phyloP scores from a whole-genome alignment of 2,113 vertebrate genomes.

The Fregata magnificens region DNA sequence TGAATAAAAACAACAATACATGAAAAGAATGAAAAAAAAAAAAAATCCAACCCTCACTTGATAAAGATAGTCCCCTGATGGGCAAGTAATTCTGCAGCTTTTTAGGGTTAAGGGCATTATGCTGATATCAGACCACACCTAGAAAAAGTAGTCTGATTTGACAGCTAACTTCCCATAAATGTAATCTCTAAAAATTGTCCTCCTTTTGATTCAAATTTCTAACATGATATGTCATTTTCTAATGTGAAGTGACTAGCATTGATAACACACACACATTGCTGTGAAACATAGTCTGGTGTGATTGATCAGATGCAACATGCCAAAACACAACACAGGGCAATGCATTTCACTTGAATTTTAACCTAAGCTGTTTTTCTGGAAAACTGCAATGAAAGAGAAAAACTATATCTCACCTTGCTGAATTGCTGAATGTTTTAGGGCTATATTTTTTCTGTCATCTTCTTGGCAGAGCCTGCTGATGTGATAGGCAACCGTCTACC shows the following conservation, averaged over 20 bases:
- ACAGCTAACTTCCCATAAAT: not conserved
- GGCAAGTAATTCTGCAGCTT: not conserved
- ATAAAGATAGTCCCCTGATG: not conserved
- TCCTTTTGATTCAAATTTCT: not conserved
- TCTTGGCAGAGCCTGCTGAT: not conserved
- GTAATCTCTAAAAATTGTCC: not conserved
- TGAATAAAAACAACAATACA: not conserved
- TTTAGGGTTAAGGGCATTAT: not conserved
- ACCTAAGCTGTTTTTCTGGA: not conserved
- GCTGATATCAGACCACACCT: not conserved
- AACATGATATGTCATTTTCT: not conserved
- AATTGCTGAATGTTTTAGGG: not conserved
- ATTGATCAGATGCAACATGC: not conserved
- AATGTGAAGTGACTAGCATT: not conserved
- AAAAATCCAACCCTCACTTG: not conserved
- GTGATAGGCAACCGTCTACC: not conserved
- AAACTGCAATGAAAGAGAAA: not conserved
- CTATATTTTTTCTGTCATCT: not conserved
- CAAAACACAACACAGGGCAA: not conserved
- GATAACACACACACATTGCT: not conserved
- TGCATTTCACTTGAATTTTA: not conserved
- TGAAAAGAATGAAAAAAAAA: no score
- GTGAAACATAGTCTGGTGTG: not conserved
- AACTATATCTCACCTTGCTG: not conserved
- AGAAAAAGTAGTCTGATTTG: not conserved